Conservation (phyloP, 2,113 vertebrate species). For the Anseranas semipalmata region DNA sequence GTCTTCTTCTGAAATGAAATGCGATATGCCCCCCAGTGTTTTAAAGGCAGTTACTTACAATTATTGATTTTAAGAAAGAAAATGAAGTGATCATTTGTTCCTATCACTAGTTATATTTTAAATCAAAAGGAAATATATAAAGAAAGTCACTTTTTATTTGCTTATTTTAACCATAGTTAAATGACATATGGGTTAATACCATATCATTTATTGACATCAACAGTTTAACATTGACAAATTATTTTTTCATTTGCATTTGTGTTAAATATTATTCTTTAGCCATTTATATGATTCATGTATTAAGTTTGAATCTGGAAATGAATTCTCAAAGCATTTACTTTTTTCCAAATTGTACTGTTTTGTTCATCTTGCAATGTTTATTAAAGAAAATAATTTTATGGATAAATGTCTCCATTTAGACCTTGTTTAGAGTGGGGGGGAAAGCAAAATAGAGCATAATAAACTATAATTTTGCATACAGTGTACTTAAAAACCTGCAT, state of each 20-base stretch:
- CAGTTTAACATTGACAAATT: constrained; percentile 29
- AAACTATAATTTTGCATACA: background rate
- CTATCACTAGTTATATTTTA: background rate
- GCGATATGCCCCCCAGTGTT: accelerated
- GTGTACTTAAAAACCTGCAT: background rate
- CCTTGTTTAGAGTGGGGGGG: background rate
- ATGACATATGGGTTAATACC: background rate
- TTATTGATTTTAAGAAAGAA: background rate
- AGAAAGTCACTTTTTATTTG: background rate
- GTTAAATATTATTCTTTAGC: constrained; percentile 44
- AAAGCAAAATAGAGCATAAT: background rate
- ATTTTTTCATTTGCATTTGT: background rate
- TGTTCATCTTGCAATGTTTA: background rate
- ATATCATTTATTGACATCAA: constrained; percentile 16
- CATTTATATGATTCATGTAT: background rate
- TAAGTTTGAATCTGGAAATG: constrained; percentile 12
- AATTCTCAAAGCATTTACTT: background rate
- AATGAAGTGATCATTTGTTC: background rate
- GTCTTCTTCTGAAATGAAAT: background rate
- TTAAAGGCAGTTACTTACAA: background rate
- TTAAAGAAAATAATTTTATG: constrained; percentile 43
- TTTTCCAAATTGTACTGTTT: background rate
- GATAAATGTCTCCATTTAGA: constrained; percentile 75
- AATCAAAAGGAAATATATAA: background rate
- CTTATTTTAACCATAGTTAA: background rate